Percentiles rank a stretch among this genome's conserved stretches.
These are phyloP conservation scores for Malurus cyaneus DNA, from an alignment of 2,113 vertebrate species.

Conservation along the genomic window DNA sequence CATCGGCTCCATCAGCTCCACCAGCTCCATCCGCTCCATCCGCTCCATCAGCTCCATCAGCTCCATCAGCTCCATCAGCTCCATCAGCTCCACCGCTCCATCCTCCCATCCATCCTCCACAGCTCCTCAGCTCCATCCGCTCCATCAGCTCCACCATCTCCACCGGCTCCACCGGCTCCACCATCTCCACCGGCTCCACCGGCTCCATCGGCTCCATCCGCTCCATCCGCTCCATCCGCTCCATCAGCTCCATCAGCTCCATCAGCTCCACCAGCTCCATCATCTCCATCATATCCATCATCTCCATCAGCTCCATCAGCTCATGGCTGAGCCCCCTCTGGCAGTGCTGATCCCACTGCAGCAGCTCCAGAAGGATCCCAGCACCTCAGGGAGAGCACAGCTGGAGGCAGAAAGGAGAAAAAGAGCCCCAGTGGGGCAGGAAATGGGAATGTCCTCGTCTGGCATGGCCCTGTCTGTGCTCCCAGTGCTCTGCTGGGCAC, in stretches of 20 bases:
- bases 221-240: no score
- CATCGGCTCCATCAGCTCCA: no score
- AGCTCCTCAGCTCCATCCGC: no score
- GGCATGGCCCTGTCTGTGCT: background rate
- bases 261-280: no score
- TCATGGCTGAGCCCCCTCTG: background rate
- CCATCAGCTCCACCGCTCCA: background rate
- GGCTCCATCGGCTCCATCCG: no score
- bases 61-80: background rate
- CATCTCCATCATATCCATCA: no score
- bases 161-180: no score
- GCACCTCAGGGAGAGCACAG: no score
- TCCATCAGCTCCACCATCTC: no score
- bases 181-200: background rate
- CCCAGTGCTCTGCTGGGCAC: background rate
- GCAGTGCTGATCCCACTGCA: background rate
- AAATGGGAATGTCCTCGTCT: background rate
- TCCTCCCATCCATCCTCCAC: no score
- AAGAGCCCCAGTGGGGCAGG: accelerated
- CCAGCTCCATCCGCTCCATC: background rate
- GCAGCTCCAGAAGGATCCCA: background rate
- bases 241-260: no score
- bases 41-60: background rate
- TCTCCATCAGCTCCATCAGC: background rate
- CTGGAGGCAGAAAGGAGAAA: background rate